Evolutionary conservation across 2,113 vertebrate species (phyloP), one percentile per base, ranked within the genome.

Genomic region (Redunca redunca): DNA sequence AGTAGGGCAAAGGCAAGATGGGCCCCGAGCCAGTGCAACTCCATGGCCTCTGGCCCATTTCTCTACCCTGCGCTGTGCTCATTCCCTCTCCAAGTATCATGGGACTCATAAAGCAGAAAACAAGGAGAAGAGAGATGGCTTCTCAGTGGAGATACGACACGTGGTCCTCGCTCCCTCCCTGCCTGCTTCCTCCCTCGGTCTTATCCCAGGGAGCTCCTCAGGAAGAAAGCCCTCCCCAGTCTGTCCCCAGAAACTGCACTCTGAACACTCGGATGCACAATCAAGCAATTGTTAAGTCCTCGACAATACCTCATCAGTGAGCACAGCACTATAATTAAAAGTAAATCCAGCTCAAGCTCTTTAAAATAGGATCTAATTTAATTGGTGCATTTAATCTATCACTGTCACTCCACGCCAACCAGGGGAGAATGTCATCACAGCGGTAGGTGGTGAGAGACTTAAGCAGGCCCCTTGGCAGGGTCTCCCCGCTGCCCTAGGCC

Each of bases 331-430:
- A 98, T 98, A 98, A 98, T 98, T 98, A 98, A 98, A 98, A 97
- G 98, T 97, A 98, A 98, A 98, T 97, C 98, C 97, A 97, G 96
- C 97, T 97, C 98, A 97, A 98, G 97, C 98, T 98, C 98, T 98
- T 98, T 98, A 98, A 98, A 98, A 98, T 98, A 98, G 98, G 97
- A 98, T 98, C 98, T 98, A 98, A 98, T 98, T 98, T 98, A 98
- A 98, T 98, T 98, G 98, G 96, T 95, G 91, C 95, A 13, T 98
- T 98, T 98, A 98, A 98, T 98, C 96, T 98, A 98, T 98, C 97
- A 97, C 97, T 98, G 98, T 98, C 98, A 98, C 91, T 98, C 97
- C 96, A 96, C 88, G 52, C 97, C 96, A 97, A 97, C 97, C 50
- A n/a, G 96, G 87, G 97, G 98, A 98, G 96, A 98, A 95, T 98